These are phyloP conservation scores for Magallana nippona DNA, from an alignment of 2,888 invertebrate genomes.

Conservation along the genomic window DNA sequence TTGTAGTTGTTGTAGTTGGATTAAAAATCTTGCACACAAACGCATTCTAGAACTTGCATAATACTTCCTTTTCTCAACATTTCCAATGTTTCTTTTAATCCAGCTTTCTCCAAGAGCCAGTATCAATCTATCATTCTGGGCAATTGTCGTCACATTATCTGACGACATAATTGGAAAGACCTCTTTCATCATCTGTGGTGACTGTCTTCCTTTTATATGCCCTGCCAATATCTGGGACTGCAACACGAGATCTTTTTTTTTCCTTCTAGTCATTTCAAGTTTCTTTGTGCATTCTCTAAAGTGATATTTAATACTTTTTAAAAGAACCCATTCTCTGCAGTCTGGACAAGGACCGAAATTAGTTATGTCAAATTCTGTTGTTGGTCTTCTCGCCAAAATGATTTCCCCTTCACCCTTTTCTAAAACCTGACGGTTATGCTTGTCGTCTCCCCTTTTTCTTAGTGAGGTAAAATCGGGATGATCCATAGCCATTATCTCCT, in stretches of 20 bases:
- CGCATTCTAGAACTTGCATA: slow-evolving; percentile 52
- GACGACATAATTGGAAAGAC: slow-evolving; percentile 53
- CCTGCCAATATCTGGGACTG: slow-evolving; percentile 51
- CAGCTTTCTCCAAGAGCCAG: slow-evolving; percentile 56
- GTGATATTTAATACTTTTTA: slow-evolving; percentile 36
- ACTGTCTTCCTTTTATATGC: slow-evolving; percentile 46
- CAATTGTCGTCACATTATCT: slow-evolving; percentile 47
- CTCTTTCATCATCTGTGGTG: slow-evolving; percentile 51
- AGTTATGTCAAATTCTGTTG: slow-evolving; percentile 46
- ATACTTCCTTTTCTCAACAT: slow-evolving; percentile 52
- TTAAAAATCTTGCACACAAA: slow-evolving; percentile 49
- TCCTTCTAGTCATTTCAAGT: not conserved
- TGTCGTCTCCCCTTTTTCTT: slow-evolving; percentile 53
- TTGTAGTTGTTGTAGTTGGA: slow-evolving; percentile 36
- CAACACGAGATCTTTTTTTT: slow-evolving; percentile 49
- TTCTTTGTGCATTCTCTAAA: slow-evolving; percentile 43
- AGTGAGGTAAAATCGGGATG: slow-evolving; percentile 45
- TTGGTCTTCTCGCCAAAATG: slow-evolving; percentile 49
- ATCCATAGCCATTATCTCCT: slow-evolving; percentile 43
- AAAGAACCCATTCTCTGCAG: slow-evolving; percentile 50
- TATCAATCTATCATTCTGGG: slow-evolving; percentile 49
- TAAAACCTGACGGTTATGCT: slow-evolving; percentile 48
- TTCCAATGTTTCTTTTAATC: slow-evolving; percentile 48
- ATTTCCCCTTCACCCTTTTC: slow-evolving; percentile 50
- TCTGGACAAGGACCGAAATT: slow-evolving; percentile 54